Percentiles rank a stretch among this genome's conserved stretches.
Evolutionary conservation across 2,113 vertebrate species (phyloP).

Genomic region (Gadus macrocephalus): DNA sequence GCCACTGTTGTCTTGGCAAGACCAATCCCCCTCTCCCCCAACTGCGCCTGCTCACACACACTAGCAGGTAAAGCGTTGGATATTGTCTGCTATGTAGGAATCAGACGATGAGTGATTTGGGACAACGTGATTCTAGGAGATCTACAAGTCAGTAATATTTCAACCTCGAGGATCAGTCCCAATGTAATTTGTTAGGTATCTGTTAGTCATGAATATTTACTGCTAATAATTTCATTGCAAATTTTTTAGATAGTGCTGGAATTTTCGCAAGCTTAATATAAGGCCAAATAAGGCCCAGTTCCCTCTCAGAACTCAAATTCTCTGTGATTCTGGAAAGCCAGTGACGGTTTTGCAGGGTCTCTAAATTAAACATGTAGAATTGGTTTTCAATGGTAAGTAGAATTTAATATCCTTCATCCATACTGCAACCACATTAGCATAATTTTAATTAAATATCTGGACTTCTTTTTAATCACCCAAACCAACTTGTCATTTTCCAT

Average conservation of each 20-base stretch:
- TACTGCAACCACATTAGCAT: constrained; percentile 67
- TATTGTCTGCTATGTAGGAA: too few relatives aligned
- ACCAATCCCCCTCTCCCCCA: neutral
- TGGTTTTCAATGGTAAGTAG: constrained; percentile 58
- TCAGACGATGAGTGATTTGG: too few relatives aligned
- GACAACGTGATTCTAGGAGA: too few relatives aligned
- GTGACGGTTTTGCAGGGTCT: constrained; percentile 17
- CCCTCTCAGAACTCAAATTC: neutral
- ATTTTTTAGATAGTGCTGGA: neutral
- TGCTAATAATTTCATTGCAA: constrained; percentile 40
- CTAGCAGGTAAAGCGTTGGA: too few relatives aligned
- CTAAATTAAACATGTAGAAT: constrained; percentile 65
- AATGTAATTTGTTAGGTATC: too few relatives aligned
- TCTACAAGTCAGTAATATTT: too few relatives aligned
- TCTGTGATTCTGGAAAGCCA: neutral
- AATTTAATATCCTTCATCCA: constrained; percentile 62
- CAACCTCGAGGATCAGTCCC: too few relatives aligned
- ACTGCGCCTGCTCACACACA: neutral
- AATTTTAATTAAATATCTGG: constrained; percentile 75
- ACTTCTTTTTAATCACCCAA: constrained; percentile 48
- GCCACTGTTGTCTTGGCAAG: neutral
- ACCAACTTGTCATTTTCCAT: constrained; percentile 59
- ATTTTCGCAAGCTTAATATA: too few relatives aligned
- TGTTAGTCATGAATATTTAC: constrained; percentile 23
- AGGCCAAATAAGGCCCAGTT: too few relatives aligned